Percentiles rank a stretch among this genome's conserved stretches.
phyloP scores from a whole-genome alignment of 2,888 invertebrate genomes.

The Lapara coniferarum region DNA sequence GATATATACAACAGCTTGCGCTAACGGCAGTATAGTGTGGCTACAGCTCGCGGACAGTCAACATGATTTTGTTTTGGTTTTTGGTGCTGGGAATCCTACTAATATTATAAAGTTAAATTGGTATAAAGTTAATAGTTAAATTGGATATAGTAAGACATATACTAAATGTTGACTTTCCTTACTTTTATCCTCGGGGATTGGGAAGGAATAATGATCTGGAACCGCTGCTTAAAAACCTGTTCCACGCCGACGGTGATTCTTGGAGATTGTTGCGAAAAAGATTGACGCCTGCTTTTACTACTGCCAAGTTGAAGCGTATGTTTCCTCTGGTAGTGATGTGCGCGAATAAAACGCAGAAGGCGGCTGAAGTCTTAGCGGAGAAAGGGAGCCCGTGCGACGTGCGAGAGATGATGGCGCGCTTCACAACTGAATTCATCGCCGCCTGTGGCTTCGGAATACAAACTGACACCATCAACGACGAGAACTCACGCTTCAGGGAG shows the following conservation, averaged over 20 bases:
- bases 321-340: constrained; percentile 66
- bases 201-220: constrained; percentile 52
- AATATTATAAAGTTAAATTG: too few relatives aligned
- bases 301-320: constrained; percentile 66
- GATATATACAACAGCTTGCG: background rate
- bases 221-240: constrained; percentile 55
- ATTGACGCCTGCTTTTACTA: constrained; percentile 68
- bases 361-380: constrained; percentile 48
- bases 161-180: constrained; percentile 56
- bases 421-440: constrained; percentile 64
- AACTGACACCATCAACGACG: constrained; percentile 56
- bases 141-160: constrained; percentile 56
- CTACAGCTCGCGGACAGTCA: constrained; percentile 18
- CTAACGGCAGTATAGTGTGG: background rate
- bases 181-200: constrained; percentile 59
- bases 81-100: constrained; percentile 39
- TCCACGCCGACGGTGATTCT: constrained; percentile 61
- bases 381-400: constrained; percentile 53
- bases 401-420: constrained; percentile 62
- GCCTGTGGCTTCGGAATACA: constrained; percentile 64
- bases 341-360: constrained; percentile 56
- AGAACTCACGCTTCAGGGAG: constrained; percentile 53
- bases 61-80: constrained; percentile 42
- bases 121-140: too few relatives aligned
- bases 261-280: constrained; percentile 68